Base-by-base conservation (phyloP, 2,113 vertebrate genomes). In the Cinclus cinclus region DNA sequence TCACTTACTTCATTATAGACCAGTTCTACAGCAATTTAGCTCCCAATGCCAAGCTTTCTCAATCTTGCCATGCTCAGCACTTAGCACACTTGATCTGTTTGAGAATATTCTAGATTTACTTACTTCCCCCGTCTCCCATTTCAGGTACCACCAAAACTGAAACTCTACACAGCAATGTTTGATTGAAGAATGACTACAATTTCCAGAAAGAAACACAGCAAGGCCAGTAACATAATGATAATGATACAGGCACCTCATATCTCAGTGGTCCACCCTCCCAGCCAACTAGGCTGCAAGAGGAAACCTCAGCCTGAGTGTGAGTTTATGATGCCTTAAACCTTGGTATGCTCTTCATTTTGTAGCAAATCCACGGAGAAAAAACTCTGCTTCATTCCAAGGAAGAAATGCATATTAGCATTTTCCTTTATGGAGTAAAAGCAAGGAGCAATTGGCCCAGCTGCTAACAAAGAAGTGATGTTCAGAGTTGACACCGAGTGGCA, bases 81-180 rank as follows among this genome's bases (percentile, higher is more conserved):
- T 31, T 15, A 50, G 19, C 27, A 59, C 8, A 59, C 6, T 44
- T 46, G 5, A 46, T 46, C 47, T 31, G 33, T 58, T 69, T 21
- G 31, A 50, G 16, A 74, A 74, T 49, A 68, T 47, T 70, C 50
- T 35, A 42, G 24, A 70, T 55, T 75, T 8, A 60, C 7, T 49
- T 70, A 69, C 11, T 75, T 4, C 2, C 14, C 3, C 1, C 0
- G 1, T 4, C 19, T 11, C 9, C 20, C 21, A 68, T 33, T 37
- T 31, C 31, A 31, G 8, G 15, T 81, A 89, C 63, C 24, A 74
- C 31, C 31, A 80, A 86, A 88, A 88, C 1, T 31, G 46, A 69
- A 85, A 83, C 12, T 8, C 18, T 42, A 41, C 20, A 83, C 20
- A 76, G 21, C 22, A 69, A 71, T 2, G 0, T 13, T 42, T 6